Conservation (phyloP, 2,113 vertebrate species). For the Stegostoma tigrinum region DNA sequence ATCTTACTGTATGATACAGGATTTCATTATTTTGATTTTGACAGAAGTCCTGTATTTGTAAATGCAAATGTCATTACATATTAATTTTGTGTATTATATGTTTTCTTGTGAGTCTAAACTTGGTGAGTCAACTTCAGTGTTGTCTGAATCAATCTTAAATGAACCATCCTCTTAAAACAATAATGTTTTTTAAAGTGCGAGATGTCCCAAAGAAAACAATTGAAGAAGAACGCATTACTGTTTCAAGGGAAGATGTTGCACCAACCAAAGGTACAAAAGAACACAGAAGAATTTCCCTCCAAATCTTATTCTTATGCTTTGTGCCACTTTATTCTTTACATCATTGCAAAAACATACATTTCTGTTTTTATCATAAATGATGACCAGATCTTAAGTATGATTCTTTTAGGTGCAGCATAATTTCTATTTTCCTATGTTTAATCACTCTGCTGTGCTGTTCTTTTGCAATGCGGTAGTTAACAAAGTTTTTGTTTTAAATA, state of each 20-base stretch:
- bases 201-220: constrained; percentile 43
- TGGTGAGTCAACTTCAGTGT: background rate
- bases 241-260: constrained; percentile 53
- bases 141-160: background rate
- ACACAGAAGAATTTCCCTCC: background rate
- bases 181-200: constrained; percentile 53
- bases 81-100: background rate
- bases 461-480: background rate
- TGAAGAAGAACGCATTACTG: constrained; percentile 49
- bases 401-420: background rate
- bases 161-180: constrained; percentile 46
- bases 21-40: background rate
- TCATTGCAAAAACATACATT: background rate
- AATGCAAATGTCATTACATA: background rate
- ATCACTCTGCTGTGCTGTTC: background rate
- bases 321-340: background rate
- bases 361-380: background rate
- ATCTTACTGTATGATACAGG: too few relatives aligned
- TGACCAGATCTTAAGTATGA: background rate
- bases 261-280: constrained; percentile 53
- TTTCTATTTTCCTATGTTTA: background rate
- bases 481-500: background rate
- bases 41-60: background rate
- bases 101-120: background rate
- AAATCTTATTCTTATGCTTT: background rate